Conservation (phyloP, 2,888 invertebrate species). For the Eledona agricola region DNA sequence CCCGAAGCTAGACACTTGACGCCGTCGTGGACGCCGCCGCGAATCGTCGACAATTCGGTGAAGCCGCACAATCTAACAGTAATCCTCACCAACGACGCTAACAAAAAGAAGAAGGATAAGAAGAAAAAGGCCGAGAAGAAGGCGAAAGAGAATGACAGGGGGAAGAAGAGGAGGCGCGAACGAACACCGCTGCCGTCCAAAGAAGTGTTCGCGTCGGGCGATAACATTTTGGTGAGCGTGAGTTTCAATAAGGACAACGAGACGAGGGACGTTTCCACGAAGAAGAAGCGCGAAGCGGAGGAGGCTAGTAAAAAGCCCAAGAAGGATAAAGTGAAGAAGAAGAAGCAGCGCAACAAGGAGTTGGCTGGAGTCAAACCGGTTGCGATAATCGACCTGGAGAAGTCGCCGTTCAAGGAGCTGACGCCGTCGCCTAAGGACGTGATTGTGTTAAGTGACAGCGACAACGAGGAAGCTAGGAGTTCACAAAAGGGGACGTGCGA, state of each 20-base stretch:
- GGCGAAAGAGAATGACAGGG: slow-evolving; percentile 55
- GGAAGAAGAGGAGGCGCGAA: slow-evolving; percentile 60
- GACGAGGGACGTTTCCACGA: slow-evolving; percentile 56
- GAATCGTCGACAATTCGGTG: slow-evolving; percentile 58
- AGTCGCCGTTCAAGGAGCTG: slow-evolving; percentile 85
- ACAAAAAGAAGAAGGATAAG: slow-evolving; percentile 64
- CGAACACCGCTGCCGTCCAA: slow-evolving; percentile 77
- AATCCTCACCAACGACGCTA: slow-evolving; percentile 68
- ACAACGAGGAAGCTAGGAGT: slow-evolving; percentile 65
- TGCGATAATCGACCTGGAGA: slow-evolving; percentile 85
- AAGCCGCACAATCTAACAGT: slow-evolving; percentile 68
- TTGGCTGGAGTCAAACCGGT: slow-evolving; percentile 72
- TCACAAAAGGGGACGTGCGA: slow-evolving; percentile 48
- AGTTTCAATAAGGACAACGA: slow-evolving; percentile 81
- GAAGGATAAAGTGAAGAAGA: slow-evolving; percentile 58
- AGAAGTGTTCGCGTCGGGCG: slow-evolving; percentile 91
- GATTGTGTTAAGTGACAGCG: slow-evolving; percentile 86
- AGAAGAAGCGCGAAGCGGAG: slow-evolving; percentile 55
- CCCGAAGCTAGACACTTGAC: slow-evolving; percentile 57
- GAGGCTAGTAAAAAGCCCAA: slow-evolving; percentile 50
- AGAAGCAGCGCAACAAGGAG: slow-evolving; percentile 55
- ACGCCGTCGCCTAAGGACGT: slow-evolving; percentile 82
- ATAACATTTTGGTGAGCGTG: slow-evolving; percentile 91
- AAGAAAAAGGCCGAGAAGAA: slow-evolving; percentile 62
- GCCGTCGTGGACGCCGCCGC: slow-evolving; percentile 72